Base-by-base conservation (phyloP, 2,888 invertebrate genomes). In the Neelides folsomi region DNA sequence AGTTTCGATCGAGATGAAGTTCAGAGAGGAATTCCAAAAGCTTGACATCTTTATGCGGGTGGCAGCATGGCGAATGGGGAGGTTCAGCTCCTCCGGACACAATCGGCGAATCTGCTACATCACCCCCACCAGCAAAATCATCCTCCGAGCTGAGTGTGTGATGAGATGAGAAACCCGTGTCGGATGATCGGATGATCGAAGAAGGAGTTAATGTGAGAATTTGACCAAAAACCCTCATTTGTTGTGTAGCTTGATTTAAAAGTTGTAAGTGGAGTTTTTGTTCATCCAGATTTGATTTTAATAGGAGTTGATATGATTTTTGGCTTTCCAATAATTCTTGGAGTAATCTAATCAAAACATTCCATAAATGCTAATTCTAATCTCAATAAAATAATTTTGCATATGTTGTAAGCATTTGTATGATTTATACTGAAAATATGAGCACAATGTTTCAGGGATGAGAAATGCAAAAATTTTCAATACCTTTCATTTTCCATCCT, bases 241-340 rank as follows among this genome's bases (percentile, higher is more conserved):
- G 72, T 53, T 73, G 71, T 18, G 71, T 70, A 16, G 73, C 66
- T 58, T 73, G 72, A 19, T 70, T 71, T 13, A 86, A 70, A 13
- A 79, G 71, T 60, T 77, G 75, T 18, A 80, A 74, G 66, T 81
- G 79, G 16, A 73, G 66, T 66, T 76, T 80, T 67, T 82, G 82
- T 55, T 85, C 82, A 51, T 81, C 80, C 2, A 86, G 66, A 66
- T 79, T 77, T 57, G 78, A 76, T 66, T 81, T 79, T 45, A 90
- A 72, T 48, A 87, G 68, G 16, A 73, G 72, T 61, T 86, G 83
- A 70, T 84, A 82, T 36, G 79, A 77, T 66, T 81, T 81, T 65
- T 87, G 84, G 48, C 77, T 78, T 35, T 86, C 86, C 45, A 87
- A 63, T 34, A 89, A 71, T 60, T 87, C 86, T 65, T 84, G 81